These are phyloP conservation scores for Aplochiton taeniatus DNA, from an alignment of 2,797 vertebrate genomes.

Conservation along the genomic window DNA sequence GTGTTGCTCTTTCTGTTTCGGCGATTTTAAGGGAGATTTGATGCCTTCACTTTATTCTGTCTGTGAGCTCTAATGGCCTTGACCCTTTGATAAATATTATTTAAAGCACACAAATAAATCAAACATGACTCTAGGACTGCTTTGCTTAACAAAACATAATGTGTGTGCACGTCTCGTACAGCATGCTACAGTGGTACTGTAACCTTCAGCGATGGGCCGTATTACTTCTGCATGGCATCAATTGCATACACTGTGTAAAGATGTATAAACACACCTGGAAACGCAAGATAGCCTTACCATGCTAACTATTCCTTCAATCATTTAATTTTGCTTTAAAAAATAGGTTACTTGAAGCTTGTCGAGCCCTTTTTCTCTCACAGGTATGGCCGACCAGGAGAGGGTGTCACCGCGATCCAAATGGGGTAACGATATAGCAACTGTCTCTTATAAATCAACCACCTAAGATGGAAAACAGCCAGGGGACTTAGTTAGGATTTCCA, in stretches of 20 bases:
- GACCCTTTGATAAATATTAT: too few relatives aligned
- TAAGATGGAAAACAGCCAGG: constrained; percentile 24
- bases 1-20: too few relatives aligned
- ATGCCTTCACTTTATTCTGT: too few relatives aligned
- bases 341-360: constrained; percentile 39
- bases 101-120: too few relatives aligned
- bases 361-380: constrained; percentile 43
- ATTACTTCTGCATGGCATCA: neutral
- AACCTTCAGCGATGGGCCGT: neutral
- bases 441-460: constrained; percentile 56
- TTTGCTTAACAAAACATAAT: too few relatives aligned
- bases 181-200: too few relatives aligned
- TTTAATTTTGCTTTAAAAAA: constrained; percentile 46
- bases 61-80: too few relatives aligned
- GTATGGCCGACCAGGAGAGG: constrained; percentile 41
- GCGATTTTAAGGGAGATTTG: too few relatives aligned
- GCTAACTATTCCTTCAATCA: constrained; percentile 52
- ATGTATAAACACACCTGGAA: constrained; percentile 28
- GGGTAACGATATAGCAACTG: constrained; percentile 45
- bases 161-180: too few relatives aligned
- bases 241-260: neutral
- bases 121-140: too few relatives aligned
- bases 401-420: constrained; percentile 55
- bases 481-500: constrained; percentile 47
- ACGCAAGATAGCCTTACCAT: constrained; percentile 29